Percentiles rank a stretch among this genome's conserved stretches.
These are phyloP conservation scores for Strix occidentalis DNA, from an alignment of 2,797 vertebrate genomes.

Conservation along the genomic window DNA sequence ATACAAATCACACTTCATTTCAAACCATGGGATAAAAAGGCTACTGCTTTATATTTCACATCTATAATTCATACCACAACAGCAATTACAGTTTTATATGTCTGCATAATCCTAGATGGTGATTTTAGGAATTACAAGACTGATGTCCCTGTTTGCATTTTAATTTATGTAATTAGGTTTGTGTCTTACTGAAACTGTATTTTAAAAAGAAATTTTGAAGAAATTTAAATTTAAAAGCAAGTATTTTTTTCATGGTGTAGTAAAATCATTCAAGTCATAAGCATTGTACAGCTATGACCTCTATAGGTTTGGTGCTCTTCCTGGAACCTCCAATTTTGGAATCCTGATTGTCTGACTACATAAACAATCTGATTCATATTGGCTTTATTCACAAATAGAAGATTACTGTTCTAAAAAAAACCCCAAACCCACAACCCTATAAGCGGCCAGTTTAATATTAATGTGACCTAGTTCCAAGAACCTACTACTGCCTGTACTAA, in stretches of 20 bases:
- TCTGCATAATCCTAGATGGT: background rate
- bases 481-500: background rate
- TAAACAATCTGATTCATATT: background rate
- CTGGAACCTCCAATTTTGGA: background rate
- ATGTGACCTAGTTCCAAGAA: background rate
- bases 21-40: background rate
- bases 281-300: background rate
- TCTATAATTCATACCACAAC: background rate
- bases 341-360: background rate
- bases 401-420: background rate
- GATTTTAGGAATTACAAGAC: background rate
- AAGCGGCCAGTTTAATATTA: background rate
- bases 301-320: background rate
- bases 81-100: background rate
- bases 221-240: background rate
- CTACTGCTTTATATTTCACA: background rate
- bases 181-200: background rate
- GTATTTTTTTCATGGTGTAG: background rate
- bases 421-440: background rate
- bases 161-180: background rate
- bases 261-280: background rate
- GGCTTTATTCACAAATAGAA: background rate
- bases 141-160: background rate
- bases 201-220: background rate
- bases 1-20: slow-evolving; percentile 40